A percentile compares a stretch with the other conserved stretches of the same genome.
These are phyloP conservation scores for Chironomus tepperi DNA, from an alignment of 1,140 invertebrate genomes.

Conservation along the genomic window DNA sequence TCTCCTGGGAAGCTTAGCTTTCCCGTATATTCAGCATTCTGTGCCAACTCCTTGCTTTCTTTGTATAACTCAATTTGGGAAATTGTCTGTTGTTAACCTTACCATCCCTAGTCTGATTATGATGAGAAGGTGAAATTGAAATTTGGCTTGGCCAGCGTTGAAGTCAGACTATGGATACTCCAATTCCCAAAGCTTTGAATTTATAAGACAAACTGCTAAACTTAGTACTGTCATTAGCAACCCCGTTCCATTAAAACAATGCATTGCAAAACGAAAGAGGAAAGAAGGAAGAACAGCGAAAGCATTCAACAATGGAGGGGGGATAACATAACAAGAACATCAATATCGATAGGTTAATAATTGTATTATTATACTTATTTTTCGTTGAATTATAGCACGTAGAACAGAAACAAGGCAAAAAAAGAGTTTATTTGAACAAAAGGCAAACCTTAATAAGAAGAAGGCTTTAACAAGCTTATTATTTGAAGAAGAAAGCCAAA, in stretches of 20 bases:
- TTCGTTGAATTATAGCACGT: background rate
- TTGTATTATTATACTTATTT: constrained; percentile 21
- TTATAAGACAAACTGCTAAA: too few species aligned
- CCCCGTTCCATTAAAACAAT: too few species aligned
- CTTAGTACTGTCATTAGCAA: too few species aligned
- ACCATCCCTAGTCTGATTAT: too few species aligned
- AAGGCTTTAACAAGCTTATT: constrained; percentile 16
- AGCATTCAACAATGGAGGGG: background rate
- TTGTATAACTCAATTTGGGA: background rate
- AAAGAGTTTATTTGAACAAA: background rate
- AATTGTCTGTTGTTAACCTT: too few species aligned
- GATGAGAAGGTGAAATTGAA: too few species aligned
- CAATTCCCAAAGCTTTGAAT: too few species aligned
- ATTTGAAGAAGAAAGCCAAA: constrained; percentile 13
- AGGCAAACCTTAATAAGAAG: background rate
- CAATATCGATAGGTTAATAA: constrained; percentile 20
- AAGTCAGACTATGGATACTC: too few species aligned
- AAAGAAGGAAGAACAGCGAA: too few species aligned
- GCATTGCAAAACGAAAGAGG: too few species aligned
- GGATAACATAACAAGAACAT: background rate
- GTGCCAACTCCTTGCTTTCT: background rate
- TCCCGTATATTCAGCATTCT: background rate
- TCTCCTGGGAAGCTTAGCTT: too few species aligned
- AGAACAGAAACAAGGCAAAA: background rate
- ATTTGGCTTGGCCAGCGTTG: too few species aligned